Percentiles rank a stretch among this genome's conserved stretches.
Conservation (phyloP, 1,140 invertebrate genomes). For the Trypoxylus dichotomus region DNA sequence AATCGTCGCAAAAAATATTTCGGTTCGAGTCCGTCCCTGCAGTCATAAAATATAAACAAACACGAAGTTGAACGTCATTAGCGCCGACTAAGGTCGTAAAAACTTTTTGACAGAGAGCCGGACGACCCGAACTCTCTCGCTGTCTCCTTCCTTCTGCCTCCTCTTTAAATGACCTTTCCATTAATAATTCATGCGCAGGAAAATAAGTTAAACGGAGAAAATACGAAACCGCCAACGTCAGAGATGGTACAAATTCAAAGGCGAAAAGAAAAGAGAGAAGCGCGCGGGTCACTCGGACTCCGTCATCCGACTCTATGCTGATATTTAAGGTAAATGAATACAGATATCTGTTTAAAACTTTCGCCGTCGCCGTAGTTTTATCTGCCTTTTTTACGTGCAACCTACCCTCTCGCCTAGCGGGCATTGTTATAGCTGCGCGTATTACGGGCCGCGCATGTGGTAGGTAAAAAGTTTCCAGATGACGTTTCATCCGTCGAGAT, state of each 20-base stretch:
- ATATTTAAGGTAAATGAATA: conserved; percentile 10
- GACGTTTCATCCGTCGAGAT: not conserved
- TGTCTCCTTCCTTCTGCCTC: not conserved
- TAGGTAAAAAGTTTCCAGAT: not conserved
- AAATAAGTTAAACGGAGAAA: conserved; percentile 20
- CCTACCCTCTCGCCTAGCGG: not conserved
- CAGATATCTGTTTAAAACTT: conserved; percentile 22
- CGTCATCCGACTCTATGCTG: not conserved
- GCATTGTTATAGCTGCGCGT: not conserved
- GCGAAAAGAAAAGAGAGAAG: not conserved
- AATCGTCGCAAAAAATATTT: not conserved
- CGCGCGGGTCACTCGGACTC: not conserved
- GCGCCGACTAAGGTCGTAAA: conserved; percentile 8
- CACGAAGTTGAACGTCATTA: conserved; percentile 20
- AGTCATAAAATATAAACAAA: conserved; percentile 16
- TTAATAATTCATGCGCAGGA: conserved; percentile 18
- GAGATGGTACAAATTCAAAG: not conserved
- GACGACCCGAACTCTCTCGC: not conserved
- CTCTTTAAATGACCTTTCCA: conserved; percentile 1
- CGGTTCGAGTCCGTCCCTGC: not conserved
- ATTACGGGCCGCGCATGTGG: not conserved
- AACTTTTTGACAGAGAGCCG: not conserved
- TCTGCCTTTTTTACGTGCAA: not conserved
- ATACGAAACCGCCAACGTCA: not conserved
- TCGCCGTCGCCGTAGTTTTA: not conserved